phyloP scores from a whole-genome alignment of 2,888 invertebrate species.

The Pollenia labialis region DNA sequence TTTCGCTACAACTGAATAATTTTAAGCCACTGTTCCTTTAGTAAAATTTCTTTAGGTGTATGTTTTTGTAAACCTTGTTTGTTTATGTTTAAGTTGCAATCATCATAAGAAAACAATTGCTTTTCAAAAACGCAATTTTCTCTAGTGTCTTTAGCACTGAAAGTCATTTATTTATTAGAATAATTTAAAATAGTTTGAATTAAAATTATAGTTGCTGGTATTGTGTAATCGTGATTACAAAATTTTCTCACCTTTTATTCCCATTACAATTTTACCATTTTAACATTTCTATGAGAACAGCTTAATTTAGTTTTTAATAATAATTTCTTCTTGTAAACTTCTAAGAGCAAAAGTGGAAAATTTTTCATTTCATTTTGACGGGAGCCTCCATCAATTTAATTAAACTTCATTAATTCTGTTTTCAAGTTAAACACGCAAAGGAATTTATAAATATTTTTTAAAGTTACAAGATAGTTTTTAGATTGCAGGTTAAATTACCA shows the following conservation, averaged over 20 bases:
- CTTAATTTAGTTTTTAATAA: constrained; percentile 6
- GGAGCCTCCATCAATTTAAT: constrained; percentile 12
- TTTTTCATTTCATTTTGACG: constrained; percentile 20
- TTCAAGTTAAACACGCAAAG: constrained; percentile 52
- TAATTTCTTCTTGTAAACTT: neutral
- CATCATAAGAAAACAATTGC: no score
- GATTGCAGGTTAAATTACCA: neutral
- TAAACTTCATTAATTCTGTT: constrained; percentile 21
- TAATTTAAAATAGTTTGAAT: neutral
- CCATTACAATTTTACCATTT: neutral
- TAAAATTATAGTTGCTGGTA: neutral
- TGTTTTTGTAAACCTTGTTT: no score
- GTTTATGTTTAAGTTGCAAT: no score
- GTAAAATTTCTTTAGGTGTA: no score
- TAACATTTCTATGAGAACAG: constrained; percentile 36
- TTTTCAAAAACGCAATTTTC: no score
- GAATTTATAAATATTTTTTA: constrained; percentile 56
- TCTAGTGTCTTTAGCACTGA: neutral
- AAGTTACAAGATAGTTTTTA: constrained; percentile 10
- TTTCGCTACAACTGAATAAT: no score
- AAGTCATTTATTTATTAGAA: neutral
- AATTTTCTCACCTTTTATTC: constrained; percentile 53
- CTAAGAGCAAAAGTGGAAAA: constrained; percentile 61
- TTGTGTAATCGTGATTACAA: constrained; percentile 24
- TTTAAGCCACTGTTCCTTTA: no score